phyloP scores from a whole-genome alignment of 2,888 invertebrate genomes.

The Lycaena phlaeas region DNA sequence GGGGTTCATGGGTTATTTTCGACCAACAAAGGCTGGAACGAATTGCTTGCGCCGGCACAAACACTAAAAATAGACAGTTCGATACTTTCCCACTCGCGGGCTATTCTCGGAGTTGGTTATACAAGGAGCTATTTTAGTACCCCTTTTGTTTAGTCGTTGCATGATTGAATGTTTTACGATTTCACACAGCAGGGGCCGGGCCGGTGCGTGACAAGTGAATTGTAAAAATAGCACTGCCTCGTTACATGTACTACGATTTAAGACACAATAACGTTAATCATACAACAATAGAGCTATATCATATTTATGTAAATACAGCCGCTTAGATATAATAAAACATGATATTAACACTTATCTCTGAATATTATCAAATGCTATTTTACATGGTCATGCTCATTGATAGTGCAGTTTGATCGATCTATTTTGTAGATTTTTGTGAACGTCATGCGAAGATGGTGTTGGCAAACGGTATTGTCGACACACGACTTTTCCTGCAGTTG shows the following conservation, averaged over 20 bases:
- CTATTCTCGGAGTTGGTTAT: slow-evolving; percentile 47
- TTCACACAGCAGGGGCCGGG: slow-evolving; percentile 10
- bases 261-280: background rate
- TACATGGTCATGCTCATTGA: no score
- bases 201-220: slow-evolving; percentile 8
- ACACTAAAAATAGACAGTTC: slow-evolving; percentile 44
- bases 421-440: no score
- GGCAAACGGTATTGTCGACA: no score
- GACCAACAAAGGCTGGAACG: slow-evolving; percentile 49
- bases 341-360: no score
- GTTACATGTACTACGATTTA: background rate
- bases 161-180: slow-evolving; percentile 17
- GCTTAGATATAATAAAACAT: no score
- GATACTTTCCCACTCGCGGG: slow-evolving; percentile 46
- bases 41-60: slow-evolving; percentile 30
- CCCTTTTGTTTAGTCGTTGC: slow-evolving; percentile 33
- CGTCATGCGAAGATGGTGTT: no score
- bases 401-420: no score
- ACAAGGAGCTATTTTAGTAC: slow-evolving; percentile 47
- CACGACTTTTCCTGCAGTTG: no score
- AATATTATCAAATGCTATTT: no score
- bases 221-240: slow-evolving; percentile 1
- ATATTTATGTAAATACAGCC: no score
- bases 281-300: background rate
- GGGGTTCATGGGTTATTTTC: slow-evolving; percentile 43